Percentiles rank a stretch among this genome's conserved stretches.
Evolutionary conservation across 2,797 vertebrate species (phyloP).

Genomic region (Aselliscus stoliczkanus): DNA sequence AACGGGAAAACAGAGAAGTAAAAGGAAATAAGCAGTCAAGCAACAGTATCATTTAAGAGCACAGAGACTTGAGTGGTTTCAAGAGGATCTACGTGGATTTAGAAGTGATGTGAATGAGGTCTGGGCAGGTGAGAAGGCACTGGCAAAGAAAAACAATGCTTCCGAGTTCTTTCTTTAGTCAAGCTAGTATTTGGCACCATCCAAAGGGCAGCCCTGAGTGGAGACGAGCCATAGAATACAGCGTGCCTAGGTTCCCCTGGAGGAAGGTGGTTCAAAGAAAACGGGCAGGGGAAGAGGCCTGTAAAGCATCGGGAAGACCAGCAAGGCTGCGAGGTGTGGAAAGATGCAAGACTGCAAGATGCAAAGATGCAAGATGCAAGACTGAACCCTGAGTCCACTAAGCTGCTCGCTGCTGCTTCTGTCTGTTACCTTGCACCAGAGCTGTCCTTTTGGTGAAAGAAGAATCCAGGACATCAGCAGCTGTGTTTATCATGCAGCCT

Average conservation of each 20-base stretch:
- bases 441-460: background rate
- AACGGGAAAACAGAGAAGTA: rapidly evolving
- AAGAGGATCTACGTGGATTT: background rate
- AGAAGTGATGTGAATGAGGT: background rate
- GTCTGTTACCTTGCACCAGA: background rate
- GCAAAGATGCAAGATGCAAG: background rate
- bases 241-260: background rate
- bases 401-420: background rate
- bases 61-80: background rate
- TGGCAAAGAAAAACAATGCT: background rate
- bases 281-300: background rate
- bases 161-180: no score
- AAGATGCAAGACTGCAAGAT: background rate
- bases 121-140: background rate
- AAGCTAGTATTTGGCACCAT: background rate
- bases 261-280: background rate
- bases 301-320: background rate
- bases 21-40: background rate
- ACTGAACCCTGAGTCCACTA: rapidly evolving
- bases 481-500: background rate
- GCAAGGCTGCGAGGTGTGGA: rapidly evolving
- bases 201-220: background rate
- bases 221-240: rapidly evolving
- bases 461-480: background rate
- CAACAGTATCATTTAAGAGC: background rate